A percentile compares a stretch with the other conserved stretches of the same genome.
Evolutionary conservation across 2,888 invertebrate genomes (phyloP).

Genomic region (Allacma fusca): DNA sequence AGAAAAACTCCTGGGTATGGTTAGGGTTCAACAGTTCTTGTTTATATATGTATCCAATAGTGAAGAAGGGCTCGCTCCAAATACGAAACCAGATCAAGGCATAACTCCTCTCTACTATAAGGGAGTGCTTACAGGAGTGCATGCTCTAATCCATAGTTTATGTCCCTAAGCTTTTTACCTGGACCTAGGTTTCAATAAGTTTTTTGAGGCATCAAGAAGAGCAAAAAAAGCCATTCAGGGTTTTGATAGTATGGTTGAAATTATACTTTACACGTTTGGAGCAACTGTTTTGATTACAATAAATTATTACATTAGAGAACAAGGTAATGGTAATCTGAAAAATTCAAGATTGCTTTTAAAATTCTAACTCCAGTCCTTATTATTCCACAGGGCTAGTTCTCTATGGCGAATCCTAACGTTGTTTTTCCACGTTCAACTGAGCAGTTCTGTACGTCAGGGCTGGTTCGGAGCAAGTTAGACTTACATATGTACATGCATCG

Average conservation of each 20-base stretch:
- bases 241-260: conserved; percentile 13
- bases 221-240: conserved; percentile 33
- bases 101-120: background rate
- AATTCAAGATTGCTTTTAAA: conserved; percentile 21
- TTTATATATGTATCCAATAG: conserved; percentile 22
- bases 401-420: too few relatives aligned
- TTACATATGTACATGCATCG: too few relatives aligned
- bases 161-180: background rate
- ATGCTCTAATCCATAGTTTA: background rate
- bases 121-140: background rate
- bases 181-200: background rate
- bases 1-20: conserved; percentile 13
- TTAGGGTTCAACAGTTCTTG: conserved; percentile 19
- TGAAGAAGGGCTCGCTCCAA: conserved; percentile 30
- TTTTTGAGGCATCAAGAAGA: conserved; percentile 32
- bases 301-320: conserved; percentile 17
- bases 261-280: background rate
- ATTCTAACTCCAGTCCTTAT: too few relatives aligned
- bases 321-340: conserved; percentile 20
- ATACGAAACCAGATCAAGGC: conserved; percentile 38
- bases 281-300: conserved; percentile 29
- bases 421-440: background rate
- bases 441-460: too few relatives aligned
- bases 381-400: too few relatives aligned
- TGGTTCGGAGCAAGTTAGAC: too few relatives aligned